A percentile compares a stretch with the other conserved stretches of the same genome.
These are phyloP conservation scores for Pteropus alecto DNA, from an alignment of 2,113 vertebrate genomes.

Conservation along the genomic window DNA sequence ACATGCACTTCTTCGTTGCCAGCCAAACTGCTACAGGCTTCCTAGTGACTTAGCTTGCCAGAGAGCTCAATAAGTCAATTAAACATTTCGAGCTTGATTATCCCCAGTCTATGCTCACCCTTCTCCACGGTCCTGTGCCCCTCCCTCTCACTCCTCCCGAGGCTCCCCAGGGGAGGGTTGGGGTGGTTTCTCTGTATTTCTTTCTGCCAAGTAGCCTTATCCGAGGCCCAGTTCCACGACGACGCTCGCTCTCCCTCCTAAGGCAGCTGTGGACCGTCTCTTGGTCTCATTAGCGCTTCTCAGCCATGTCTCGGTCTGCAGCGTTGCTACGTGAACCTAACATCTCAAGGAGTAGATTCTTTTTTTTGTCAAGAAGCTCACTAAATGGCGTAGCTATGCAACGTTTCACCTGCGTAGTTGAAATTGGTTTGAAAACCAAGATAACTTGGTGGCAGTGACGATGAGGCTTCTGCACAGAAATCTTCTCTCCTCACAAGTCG, in stretches of 20 bases:
- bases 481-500: slow-evolving; percentile 60
- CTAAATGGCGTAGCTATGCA: slow-evolving; percentile 62
- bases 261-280: slow-evolving; percentile 60
- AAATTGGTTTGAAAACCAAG: slow-evolving; percentile 61
- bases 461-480: slow-evolving; percentile 53
- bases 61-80: slow-evolving; percentile 81
- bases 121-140: slow-evolving; percentile 49
- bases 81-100: slow-evolving; percentile 80
- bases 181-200: slow-evolving; percentile 70
- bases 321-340: slow-evolving; percentile 47
- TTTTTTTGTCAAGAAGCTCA: slow-evolving; percentile 55
- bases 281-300: slow-evolving; percentile 46
- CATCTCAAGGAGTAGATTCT: slow-evolving; percentile 59
- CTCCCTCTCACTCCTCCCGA: slow-evolving; percentile 50
- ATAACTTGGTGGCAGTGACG: slow-evolving; percentile 44
- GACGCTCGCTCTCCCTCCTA: slow-evolving; percentile 57
- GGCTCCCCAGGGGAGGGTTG: slow-evolving; percentile 67
- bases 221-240: slow-evolving; percentile 57
- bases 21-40: slow-evolving; percentile 79
- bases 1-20: slow-evolving; percentile 81
- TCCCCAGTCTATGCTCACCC: slow-evolving; percentile 61
- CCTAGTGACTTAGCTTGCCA: slow-evolving; percentile 81
- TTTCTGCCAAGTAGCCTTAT: slow-evolving; percentile 72
- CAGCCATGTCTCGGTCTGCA: slow-evolving; percentile 54
- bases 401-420: slow-evolving; percentile 46